These are phyloP conservation scores for Halcyon leucocephala DNA, from an alignment of 2,797 vertebrate species.

Conservation along the genomic window DNA sequence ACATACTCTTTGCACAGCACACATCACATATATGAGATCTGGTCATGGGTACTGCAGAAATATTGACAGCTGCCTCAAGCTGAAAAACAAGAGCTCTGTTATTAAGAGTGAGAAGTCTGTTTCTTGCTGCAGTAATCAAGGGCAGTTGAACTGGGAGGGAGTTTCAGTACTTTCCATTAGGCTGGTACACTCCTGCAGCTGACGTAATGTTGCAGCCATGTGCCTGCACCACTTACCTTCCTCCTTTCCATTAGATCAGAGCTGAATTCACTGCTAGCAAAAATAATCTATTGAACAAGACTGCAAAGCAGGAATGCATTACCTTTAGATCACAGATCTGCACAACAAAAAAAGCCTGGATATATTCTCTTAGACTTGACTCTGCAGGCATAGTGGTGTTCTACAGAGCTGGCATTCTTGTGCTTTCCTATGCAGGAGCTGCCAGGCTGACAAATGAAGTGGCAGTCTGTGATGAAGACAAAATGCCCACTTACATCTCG, in stretches of 20 bases:
- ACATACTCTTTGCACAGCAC: not conserved
- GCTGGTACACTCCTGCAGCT: rapidly evolving
- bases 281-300: not conserved
- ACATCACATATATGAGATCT: not conserved
- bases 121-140: not conserved
- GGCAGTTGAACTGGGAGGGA: not conserved
- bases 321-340: not conserved
- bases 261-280: not conserved
- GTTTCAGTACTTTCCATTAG: not conserved
- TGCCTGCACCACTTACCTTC: rapidly evolving
- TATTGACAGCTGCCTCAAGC: not conserved
- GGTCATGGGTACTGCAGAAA: not conserved
- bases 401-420: not conserved
- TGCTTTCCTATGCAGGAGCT: not conserved
- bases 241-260: not conserved
- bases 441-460: slow-evolving; percentile 70
- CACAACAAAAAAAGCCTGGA: not conserved
- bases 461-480: slow-evolving; percentile 57
- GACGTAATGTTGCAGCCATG: rapidly evolving
- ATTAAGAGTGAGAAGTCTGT: not conserved
- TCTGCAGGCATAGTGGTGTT: not conserved
- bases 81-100: not conserved
- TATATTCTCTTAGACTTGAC: not conserved
- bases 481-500: slow-evolving; percentile 55
- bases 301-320: not conserved